phyloP scores from a whole-genome alignment of 2,888 invertebrate genomes.

The Meliscaeva auricollis region DNA sequence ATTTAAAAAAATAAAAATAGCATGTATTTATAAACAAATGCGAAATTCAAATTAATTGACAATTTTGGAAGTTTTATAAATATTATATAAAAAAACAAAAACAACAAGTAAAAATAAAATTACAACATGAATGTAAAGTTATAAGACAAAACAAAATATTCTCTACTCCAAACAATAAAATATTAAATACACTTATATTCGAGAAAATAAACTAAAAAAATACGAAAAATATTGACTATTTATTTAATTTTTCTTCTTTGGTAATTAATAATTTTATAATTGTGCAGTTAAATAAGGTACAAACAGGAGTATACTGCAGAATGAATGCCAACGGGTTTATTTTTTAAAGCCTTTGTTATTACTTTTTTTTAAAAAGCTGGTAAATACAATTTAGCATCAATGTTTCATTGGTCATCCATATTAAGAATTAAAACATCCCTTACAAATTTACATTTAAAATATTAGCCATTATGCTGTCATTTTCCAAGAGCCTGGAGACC shows the following conservation, averaged over 20 bases:
- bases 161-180: slow-evolving; percentile 70
- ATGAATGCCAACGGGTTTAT: too few species aligned
- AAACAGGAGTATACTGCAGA: too few species aligned
- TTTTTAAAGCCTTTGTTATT: too few species aligned
- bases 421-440: too few species aligned
- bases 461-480: too few species aligned
- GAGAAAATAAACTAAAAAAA: slow-evolving; percentile 66
- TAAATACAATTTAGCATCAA: too few species aligned
- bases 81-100: background rate
- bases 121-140: slow-evolving; percentile 45
- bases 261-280: too few species aligned
- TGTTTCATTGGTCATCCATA: too few species aligned
- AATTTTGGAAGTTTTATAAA: slow-evolving; percentile 51
- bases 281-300: too few species aligned
- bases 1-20: slow-evolving; percentile 16
- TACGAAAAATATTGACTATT: slow-evolving; percentile 42
- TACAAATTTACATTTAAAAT: too few species aligned
- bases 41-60: slow-evolving; percentile 29
- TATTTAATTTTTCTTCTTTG: background rate
- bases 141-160: slow-evolving; percentile 55
- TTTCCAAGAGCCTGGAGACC: too few species aligned
- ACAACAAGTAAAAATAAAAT: slow-evolving; percentile 6
- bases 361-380: too few species aligned
- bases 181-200: slow-evolving; percentile 71
- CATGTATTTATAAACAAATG: slow-evolving; percentile 23